Conservation (phyloP, 1,140 invertebrate genomes). For the Cardiocondyla obscurior region DNA sequence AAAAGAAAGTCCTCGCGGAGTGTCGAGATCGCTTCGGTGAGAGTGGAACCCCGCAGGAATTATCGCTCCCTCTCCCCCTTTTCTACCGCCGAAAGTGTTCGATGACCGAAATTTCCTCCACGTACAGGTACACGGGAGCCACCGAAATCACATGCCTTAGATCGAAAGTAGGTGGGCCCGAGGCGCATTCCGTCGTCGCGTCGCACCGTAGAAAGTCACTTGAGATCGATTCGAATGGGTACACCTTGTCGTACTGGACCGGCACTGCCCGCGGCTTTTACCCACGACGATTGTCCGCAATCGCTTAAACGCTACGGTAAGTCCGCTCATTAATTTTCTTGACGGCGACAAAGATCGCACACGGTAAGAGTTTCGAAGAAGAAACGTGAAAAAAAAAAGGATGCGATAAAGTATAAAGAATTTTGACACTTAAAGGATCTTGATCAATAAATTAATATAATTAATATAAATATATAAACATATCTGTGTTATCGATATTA, state of each 20-base stretch:
- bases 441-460: too few relatives aligned
- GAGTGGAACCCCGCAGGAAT: constrained; percentile 63
- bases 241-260: constrained; percentile 1
- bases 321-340: neutral
- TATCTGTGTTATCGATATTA: too few relatives aligned
- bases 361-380: neutral
- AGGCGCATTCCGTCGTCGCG: constrained; percentile 41
- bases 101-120: constrained; percentile 68
- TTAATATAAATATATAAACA: too few relatives aligned
- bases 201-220: constrained; percentile 47
- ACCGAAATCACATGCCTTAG: constrained; percentile 26
- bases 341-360: neutral
- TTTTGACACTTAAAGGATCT: neutral
- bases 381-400: neutral
- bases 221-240: constrained; percentile 17
- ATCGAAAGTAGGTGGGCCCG: constrained; percentile 56
- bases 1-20: constrained; percentile 69
- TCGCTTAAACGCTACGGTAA: neutral
- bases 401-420: too few relatives aligned
- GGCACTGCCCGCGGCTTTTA: neutral
- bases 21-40: constrained; percentile 64
- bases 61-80: neutral
- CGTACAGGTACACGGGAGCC: constrained; percentile 23
- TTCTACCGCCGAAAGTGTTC: constrained; percentile 4
- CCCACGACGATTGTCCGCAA: neutral